These are phyloP conservation scores for Hemicentrotus pulcherrimus DNA, from an alignment of 35 echinoderm and acorn worm species.

Conservation along the genomic window DNA sequence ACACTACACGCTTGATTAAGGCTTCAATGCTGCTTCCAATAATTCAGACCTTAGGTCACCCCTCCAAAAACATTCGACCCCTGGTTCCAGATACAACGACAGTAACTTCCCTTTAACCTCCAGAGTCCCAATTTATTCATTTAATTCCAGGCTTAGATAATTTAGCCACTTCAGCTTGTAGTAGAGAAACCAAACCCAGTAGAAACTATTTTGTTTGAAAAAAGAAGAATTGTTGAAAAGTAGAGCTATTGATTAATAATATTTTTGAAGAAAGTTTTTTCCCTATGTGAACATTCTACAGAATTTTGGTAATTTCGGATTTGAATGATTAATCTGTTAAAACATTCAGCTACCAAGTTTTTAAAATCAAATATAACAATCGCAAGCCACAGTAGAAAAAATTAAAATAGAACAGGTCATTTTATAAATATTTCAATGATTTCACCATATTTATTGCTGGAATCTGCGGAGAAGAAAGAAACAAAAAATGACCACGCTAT, in stretches of 20 bases:
- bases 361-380: background rate
- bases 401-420: background rate
- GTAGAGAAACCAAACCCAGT: background rate
- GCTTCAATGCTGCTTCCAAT: background rate
- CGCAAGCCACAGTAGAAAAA: background rate
- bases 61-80: background rate
- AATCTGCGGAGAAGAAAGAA: background rate
- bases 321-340: background rate
- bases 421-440: background rate
- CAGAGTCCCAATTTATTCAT: background rate
- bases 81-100: background rate
- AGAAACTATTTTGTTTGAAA: background rate
- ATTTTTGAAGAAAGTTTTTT: background rate
- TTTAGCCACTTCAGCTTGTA: background rate
- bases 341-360: background rate
- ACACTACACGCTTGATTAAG: background rate
- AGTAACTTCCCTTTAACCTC: background rate
- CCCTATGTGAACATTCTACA: background rate
- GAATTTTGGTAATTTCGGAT: background rate
- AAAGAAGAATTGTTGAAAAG: background rate
- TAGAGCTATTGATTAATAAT: no score
- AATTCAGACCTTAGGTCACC: background rate
- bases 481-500: background rate
- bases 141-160: background rate
- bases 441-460: background rate